Evolutionary conservation across 2,113 vertebrate genomes (phyloP).

Genomic region (Rutilus rutilus): DNA sequence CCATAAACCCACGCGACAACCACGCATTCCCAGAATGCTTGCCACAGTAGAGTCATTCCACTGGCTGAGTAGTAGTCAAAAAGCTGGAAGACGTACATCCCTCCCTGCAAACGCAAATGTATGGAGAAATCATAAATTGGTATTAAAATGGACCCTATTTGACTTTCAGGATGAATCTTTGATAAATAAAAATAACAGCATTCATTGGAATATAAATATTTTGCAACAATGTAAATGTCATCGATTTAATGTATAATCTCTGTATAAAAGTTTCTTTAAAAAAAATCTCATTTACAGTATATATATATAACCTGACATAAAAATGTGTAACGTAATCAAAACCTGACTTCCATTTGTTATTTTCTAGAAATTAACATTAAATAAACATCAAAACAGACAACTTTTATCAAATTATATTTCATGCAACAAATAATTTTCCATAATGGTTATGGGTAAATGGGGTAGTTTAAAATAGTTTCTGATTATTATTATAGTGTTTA

Average conservation of each 20-base stretch:
- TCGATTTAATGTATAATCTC: too few relatives aligned
- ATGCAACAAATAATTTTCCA: not conserved
- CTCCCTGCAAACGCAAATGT: constrained; percentile 69
- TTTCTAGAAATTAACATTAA: not conserved
- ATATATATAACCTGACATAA: too few relatives aligned
- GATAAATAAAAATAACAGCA: too few relatives aligned
- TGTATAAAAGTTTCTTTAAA: too few relatives aligned
- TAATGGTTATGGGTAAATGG: not conserved
- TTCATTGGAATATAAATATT: too few relatives aligned
- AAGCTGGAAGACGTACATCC: constrained; percentile 85
- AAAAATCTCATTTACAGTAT: too few relatives aligned
- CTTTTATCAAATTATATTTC: not conserved
- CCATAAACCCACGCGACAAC: constrained; percentile 85
- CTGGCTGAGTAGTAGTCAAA: constrained; percentile 86
- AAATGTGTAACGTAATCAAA: not conserved
- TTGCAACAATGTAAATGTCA: too few relatives aligned
- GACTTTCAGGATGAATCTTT: not conserved
- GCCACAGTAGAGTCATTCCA: constrained; percentile 85
- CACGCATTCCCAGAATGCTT: constrained; percentile 84
- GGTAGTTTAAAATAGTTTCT: not conserved
- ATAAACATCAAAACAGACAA: not conserved
- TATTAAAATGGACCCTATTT: not conserved
- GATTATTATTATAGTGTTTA: not conserved
- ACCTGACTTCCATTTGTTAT: not conserved
- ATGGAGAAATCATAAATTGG: not conserved